Evolutionary conservation across 2,888 invertebrate species (phyloP).

Genomic region (Hydriomena furcata): DNA sequence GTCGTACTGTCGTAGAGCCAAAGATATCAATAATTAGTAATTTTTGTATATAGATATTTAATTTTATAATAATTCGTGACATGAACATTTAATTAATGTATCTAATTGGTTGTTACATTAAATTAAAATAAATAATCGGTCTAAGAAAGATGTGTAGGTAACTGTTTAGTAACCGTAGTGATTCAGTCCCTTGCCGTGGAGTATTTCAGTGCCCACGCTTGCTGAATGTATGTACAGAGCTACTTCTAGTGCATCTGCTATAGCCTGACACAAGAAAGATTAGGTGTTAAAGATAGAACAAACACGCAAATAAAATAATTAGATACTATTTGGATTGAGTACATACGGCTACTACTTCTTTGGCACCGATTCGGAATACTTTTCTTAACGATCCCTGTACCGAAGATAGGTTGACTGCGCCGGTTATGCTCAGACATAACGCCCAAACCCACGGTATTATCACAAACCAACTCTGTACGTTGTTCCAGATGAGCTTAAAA

Average conservation of each 20-base stretch:
- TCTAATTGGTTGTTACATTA: no score
- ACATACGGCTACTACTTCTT: slow-evolving; percentile 60
- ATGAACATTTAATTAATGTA: no score
- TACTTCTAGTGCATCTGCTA: slow-evolving; percentile 63
- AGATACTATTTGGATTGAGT: neutral
- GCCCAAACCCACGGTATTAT: slow-evolving; percentile 63
- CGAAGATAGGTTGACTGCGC: slow-evolving; percentile 41
- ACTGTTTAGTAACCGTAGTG: slow-evolving; percentile 54
- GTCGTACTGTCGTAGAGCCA: no score
- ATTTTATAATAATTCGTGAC: no score
- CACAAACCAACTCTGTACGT: slow-evolving; percentile 55
- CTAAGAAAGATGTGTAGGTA: neutral
- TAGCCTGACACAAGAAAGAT: slow-evolving; percentile 44
- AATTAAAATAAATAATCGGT: no score
- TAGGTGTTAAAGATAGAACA: neutral
- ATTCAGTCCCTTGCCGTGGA: slow-evolving; percentile 73
- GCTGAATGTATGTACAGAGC: slow-evolving; percentile 69
- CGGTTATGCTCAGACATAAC: slow-evolving; percentile 43
- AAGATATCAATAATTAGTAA: no score
- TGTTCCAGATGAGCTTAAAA: slow-evolving; percentile 70
- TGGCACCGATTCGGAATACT: slow-evolving; percentile 52
- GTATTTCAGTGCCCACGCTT: slow-evolving; percentile 67
- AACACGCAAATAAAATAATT: neutral
- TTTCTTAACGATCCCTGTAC: slow-evolving; percentile 43
- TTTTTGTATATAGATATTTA: no score